Evolutionary conservation across 2,888 invertebrate species (phyloP).

Genomic region (Cryptus viduatorius): DNA sequence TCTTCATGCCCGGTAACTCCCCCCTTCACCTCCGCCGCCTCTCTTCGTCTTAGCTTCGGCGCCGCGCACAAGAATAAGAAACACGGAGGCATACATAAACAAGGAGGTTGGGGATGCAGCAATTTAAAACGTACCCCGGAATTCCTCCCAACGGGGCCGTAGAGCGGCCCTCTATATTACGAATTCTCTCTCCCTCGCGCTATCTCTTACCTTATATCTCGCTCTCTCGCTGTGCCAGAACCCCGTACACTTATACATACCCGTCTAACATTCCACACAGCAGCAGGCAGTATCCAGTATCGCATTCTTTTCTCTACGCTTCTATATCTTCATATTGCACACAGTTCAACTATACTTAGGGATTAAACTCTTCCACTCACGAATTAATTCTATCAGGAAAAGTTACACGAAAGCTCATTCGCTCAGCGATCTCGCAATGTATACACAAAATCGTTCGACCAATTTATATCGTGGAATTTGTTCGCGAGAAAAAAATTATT

Average conservation of each 20-base stretch:
- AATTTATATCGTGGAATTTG: too few relatives aligned
- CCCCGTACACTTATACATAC: slow-evolving; percentile 6
- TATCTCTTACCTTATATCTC: slow-evolving; percentile 58
- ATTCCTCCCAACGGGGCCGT: slow-evolving; percentile 85
- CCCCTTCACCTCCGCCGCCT: slow-evolving; percentile 30
- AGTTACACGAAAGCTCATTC: neutral
- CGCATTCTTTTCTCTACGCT: slow-evolving; percentile 43
- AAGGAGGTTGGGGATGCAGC: slow-evolving; percentile 85
- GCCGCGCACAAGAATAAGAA: slow-evolving; percentile 85
- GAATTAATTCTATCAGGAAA: neutral
- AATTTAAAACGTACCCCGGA: slow-evolving; percentile 85
- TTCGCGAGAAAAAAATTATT: too few relatives aligned
- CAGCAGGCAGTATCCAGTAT: slow-evolving; percentile 20
- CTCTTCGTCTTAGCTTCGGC: slow-evolving; percentile 42
- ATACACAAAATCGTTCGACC: too few relatives aligned
- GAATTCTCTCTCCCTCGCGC: slow-evolving; percentile 80
- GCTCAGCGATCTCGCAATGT: neutral
- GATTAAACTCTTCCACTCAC: slow-evolving; percentile 18
- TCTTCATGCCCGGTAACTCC: slow-evolving; percentile 25
- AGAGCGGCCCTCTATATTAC: slow-evolving; percentile 84
- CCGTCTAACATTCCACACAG: slow-evolving; percentile 23
- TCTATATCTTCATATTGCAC: neutral
- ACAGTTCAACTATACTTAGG: slow-evolving; percentile 14
- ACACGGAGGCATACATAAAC: slow-evolving; percentile 85
- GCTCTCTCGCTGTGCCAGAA: slow-evolving; percentile 12